Evolutionary conservation across 2,888 invertebrate species (phyloP).

Genomic region (Chrysolina haemoptera): DNA sequence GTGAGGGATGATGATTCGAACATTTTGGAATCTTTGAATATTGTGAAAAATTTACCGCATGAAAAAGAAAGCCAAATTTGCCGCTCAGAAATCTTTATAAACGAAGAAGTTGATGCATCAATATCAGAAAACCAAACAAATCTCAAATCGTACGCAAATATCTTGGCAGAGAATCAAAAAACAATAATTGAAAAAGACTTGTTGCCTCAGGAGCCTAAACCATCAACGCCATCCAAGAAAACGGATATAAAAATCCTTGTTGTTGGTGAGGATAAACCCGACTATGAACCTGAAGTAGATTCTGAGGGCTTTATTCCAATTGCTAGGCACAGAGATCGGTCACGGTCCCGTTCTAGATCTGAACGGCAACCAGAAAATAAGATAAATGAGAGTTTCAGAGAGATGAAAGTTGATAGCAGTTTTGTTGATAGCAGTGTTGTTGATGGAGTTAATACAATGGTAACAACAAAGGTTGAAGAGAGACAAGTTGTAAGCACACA

Average conservation of each 20-base stretch:
- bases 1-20: background rate
- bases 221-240: slow-evolving; percentile 32
- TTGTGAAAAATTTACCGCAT: background rate
- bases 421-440: background rate
- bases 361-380: slow-evolving; percentile 18
- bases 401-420: slow-evolving; percentile 3
- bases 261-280: slow-evolving; percentile 43
- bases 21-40: background rate
- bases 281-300: slow-evolving; percentile 51
- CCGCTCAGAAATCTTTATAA: slow-evolving; percentile 11
- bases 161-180: slow-evolving; percentile 36
- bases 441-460: background rate
- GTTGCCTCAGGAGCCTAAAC: slow-evolving; percentile 28
- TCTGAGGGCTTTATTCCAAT: slow-evolving; percentile 61
- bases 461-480: background rate
- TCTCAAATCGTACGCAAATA: slow-evolving; percentile 46
- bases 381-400: slow-evolving; percentile 20
- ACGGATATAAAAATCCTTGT: slow-evolving; percentile 49
- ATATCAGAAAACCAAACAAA: slow-evolving; percentile 17
- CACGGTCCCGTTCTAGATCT: slow-evolving; percentile 60
- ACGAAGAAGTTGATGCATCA: slow-evolving; percentile 26
- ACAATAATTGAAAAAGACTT: slow-evolving; percentile 31
- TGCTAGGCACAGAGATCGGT: slow-evolving; percentile 48
- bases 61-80: background rate
- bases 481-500: slow-evolving; percentile 7